Evolutionary conservation across 2,888 invertebrate genomes (phyloP).

Genomic region (Eretmocerus hayati): DNA sequence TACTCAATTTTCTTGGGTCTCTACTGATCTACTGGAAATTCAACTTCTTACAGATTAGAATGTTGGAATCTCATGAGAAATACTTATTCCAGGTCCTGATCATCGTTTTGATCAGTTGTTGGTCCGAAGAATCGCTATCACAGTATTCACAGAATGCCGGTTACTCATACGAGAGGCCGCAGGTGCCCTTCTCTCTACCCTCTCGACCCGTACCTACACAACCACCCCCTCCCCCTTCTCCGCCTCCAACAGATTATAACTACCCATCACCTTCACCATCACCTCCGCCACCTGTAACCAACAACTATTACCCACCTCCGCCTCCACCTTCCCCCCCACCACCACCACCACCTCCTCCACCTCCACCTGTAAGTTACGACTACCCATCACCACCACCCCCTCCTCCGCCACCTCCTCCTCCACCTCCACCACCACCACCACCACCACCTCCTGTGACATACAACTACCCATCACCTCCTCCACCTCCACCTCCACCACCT

Average conservation of each 20-base stretch:
- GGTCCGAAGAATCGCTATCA: neutral
- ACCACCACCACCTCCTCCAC: constrained; percentile 18
- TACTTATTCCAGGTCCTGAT: constrained; percentile 10
- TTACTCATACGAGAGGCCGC: constrained; percentile 33
- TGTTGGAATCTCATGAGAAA: too few relatives aligned
- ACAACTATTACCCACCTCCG: constrained; percentile 12
- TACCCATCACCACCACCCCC: constrained; percentile 13
- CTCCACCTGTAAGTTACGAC: constrained; percentile 8
- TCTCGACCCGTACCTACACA: constrained; percentile 17
- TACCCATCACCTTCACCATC: constrained; percentile 12
- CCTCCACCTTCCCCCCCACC: constrained; percentile 11
- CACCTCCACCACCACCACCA: constrained; percentile 7
- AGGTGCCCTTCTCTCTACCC: constrained; percentile 30
- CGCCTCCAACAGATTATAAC: constrained; percentile 8
- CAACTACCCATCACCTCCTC: constrained; percentile 9
- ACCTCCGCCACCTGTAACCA: constrained; percentile 6
- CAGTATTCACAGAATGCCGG: constrained; percentile 30
- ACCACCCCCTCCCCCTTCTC: constrained; percentile 2
- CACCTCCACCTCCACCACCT: constrained; percentile 16
- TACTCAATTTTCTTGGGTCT: too few relatives aligned
- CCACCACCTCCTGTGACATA: constrained; percentile 6
- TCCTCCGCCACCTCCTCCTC: constrained; percentile 17
- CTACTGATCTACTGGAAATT: too few relatives aligned
- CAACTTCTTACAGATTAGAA: too few relatives aligned
- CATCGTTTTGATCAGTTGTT: constrained; percentile 9